These are phyloP conservation scores for Pharmacophagus antenor DNA, from an alignment of 2,888 invertebrate genomes.

Conservation along the genomic window DNA sequence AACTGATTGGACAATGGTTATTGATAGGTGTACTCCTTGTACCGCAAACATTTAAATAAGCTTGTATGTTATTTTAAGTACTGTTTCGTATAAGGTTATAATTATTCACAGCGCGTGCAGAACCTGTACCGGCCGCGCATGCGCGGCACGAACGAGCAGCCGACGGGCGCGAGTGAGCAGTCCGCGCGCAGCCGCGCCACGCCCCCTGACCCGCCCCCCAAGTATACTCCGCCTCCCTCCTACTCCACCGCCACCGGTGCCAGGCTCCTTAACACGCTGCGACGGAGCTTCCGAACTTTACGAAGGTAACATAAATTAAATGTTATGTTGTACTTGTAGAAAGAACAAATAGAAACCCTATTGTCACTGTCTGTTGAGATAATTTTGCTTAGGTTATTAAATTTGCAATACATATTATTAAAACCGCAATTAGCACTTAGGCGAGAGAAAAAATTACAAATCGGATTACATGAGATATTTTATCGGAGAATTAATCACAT, in stretches of 20 bases:
- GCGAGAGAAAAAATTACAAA: too few relatives aligned
- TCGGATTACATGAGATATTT: too few relatives aligned
- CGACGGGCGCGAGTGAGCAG: constrained; percentile 24
- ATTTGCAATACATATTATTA: too few relatives aligned
- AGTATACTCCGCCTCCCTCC: constrained; percentile 95
- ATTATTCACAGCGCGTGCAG: constrained; percentile 85
- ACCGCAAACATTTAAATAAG: not conserved
- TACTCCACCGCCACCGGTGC: constrained; percentile 96
- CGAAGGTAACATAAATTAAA: constrained; percentile 48
- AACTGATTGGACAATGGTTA: too few relatives aligned
- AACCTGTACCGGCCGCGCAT: constrained; percentile 89
- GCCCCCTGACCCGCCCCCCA: constrained; percentile 89
- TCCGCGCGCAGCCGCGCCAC: constrained; percentile 35
- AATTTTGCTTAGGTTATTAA: too few relatives aligned
- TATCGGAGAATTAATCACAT: too few relatives aligned
- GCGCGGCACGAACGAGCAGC: constrained; percentile 51
- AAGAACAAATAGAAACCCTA: too few relatives aligned
- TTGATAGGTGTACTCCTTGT: too few relatives aligned
- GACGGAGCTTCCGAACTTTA: constrained; percentile 88
- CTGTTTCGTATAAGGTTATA: not conserved
- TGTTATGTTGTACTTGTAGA: too few relatives aligned
- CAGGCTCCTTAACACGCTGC: constrained; percentile 87
- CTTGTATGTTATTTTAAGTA: not conserved
- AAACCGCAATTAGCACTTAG: too few relatives aligned
- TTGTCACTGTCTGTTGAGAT: too few relatives aligned